Base-by-base conservation (phyloP, 2,888 invertebrate species). In the Drosophila cognata region DNA sequence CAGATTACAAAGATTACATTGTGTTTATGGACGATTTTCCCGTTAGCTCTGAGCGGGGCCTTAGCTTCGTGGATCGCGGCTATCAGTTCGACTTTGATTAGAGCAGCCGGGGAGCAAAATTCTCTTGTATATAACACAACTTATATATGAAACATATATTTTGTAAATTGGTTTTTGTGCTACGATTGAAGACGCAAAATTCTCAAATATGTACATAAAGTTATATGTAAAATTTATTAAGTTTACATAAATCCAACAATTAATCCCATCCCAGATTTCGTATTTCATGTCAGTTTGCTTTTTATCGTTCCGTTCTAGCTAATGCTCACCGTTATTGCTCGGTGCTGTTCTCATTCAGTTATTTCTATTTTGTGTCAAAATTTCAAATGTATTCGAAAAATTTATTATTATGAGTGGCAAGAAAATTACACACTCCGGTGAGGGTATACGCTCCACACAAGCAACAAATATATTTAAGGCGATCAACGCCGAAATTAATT, bases 401-500 rank as follows among this genome's bases (percentile, higher is more conserved):
- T 31, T 13, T 16, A n/a, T 6, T 10, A 21, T 31, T 28, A 79
- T 79, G 79, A 21, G n/a, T n/a, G 59, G 73, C 4, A 81, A 67
- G 11, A 51, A 51, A 18, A 31, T 60, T 6, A 61, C 55, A 31
- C 72, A 67, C 60, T 58, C 68, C 6, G 71, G 67, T 0, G 66
- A 66, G n/a, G 64, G 31, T 29, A 18, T 62, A 7, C 38, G 55
- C 5, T 11, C 33, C 8, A 53, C 71, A 2, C 51, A 65, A 11
- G 95, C 96, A 11, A 96, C 96, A 6, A 95, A 94, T 81, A 94
- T 97, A 43, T 98, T 98, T 92, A 95, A 96, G 91, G 95, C 96
- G 35, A 94, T 98, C 0, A 98, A 98, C 93, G 98, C 96, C 93
- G 98, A 98, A 93, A 94, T 98, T 1, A 98, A 97, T 92, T 95